Conservation (phyloP, 2,888 invertebrate species). For the Rhingia rostrata region DNA sequence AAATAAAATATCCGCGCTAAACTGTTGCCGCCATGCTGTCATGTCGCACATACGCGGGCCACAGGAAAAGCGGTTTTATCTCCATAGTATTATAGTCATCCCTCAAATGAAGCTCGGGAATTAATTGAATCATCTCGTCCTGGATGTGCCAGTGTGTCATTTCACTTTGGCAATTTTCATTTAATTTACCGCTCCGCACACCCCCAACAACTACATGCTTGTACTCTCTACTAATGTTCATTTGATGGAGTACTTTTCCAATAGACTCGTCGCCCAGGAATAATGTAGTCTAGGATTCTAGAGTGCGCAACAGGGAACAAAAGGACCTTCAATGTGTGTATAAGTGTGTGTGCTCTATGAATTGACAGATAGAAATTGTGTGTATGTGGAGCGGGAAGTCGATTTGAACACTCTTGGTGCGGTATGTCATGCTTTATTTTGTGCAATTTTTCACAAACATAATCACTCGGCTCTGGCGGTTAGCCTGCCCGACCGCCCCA, state of each 20-base stretch:
- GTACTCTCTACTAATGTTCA: constrained; percentile 28
- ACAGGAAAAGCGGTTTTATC: constrained; percentile 5
- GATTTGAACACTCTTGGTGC: constrained; percentile 1
- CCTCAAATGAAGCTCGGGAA: constrained; percentile 36
- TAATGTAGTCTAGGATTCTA: constrained; percentile 20
- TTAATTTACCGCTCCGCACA: constrained; percentile 22
- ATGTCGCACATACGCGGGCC: neutral
- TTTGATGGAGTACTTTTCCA: constrained; percentile 37
- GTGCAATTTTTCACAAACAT: constrained; percentile 52
- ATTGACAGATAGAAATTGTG: constrained; percentile 2
- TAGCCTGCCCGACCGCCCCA: neutral
- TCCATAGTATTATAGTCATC: constrained; percentile 6
- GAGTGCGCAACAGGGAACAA: constrained; percentile 29
- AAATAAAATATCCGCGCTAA: constrained; percentile 13
- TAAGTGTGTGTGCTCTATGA: neutral
- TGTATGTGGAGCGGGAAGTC: neutral
- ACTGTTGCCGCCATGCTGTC: neutral
- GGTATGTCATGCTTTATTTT: constrained; percentile 51
- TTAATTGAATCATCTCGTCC: constrained; percentile 56
- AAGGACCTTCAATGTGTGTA: neutral
- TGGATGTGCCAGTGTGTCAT: constrained; percentile 26
- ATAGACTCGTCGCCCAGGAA: constrained; percentile 30
- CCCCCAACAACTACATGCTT: neutral
- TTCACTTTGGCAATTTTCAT: constrained; percentile 50
- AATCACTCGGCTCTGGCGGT: constrained; percentile 2